Evolutionary conservation across 2,113 vertebrate species (phyloP).

Genomic region (Butorides virescens): DNA sequence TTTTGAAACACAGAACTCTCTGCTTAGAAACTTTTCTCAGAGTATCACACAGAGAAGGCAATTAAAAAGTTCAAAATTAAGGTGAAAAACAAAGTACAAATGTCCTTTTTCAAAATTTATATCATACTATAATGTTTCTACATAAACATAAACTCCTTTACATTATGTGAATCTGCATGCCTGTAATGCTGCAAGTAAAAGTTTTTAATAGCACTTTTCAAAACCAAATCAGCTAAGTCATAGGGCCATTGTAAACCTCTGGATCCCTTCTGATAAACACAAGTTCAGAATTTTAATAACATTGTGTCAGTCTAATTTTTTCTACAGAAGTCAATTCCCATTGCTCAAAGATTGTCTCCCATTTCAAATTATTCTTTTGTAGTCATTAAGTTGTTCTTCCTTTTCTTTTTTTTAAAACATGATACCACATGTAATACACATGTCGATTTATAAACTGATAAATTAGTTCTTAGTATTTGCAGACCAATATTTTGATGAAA

Average conservation of each 20-base stretch:
- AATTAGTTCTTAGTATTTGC: neutral
- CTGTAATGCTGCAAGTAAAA: neutral
- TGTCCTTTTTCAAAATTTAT: neutral
- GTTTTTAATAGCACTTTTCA: neutral
- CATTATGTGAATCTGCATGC: neutral
- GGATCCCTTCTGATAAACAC: neutral
- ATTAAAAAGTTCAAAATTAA: neutral
- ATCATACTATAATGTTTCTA: neutral
- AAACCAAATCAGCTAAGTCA: neutral
- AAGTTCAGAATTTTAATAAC: neutral
- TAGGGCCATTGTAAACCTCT: neutral
- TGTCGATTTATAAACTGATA: neutral
- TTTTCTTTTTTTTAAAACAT: neutral
- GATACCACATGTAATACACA: neutral
- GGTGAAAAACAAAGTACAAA: neutral
- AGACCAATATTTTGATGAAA: neutral
- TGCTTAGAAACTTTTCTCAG: neutral
- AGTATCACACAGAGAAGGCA: neutral
- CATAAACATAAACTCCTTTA: neutral
- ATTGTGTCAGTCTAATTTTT: neutral
- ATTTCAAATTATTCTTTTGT: neutral
- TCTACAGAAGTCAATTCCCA: neutral
- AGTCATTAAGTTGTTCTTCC: neutral
- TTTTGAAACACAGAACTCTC: neutral
- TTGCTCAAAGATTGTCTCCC: neutral